Percentiles rank a stretch among this genome's conserved stretches.
These are phyloP conservation scores for Rhamnusium bicolor DNA, from an alignment of 2,888 invertebrate genomes.

Conservation along the genomic window DNA sequence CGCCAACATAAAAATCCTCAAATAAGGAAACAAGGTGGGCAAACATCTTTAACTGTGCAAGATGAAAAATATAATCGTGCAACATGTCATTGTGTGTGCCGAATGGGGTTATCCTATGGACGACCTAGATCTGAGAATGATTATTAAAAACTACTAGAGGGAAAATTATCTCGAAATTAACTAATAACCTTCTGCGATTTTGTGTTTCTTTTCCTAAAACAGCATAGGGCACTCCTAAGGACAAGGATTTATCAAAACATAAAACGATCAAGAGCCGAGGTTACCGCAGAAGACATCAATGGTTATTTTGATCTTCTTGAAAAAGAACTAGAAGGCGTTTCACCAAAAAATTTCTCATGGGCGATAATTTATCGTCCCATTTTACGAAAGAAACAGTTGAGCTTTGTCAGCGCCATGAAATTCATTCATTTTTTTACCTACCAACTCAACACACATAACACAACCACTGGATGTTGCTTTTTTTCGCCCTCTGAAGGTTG, in stretches of 20 bases:
- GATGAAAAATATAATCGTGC: not conserved
- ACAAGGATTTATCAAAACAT: conserved; percentile 54
- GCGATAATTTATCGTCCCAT: no score
- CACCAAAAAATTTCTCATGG: not conserved
- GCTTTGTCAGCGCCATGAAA: no score
- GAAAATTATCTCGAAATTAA: conserved; percentile 5
- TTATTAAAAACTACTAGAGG: conserved; percentile 3
- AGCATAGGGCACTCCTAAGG: conserved; percentile 51
- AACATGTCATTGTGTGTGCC: not conserved
- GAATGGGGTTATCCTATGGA: not conserved
- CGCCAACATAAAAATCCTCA: not conserved
- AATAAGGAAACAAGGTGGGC: not conserved
- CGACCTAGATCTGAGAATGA: not conserved
- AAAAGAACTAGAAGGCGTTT: not conserved
- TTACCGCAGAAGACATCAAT: conserved; percentile 1
- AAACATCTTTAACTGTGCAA: not conserved
- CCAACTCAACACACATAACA: not conserved
- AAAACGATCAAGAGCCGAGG: conserved; percentile 49
- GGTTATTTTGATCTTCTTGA: not conserved
- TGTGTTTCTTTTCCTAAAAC: conserved; percentile 46
- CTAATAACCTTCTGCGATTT: conserved; percentile 33
- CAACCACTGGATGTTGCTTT: not conserved
- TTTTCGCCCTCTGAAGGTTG: not conserved
- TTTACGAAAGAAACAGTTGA: no score
- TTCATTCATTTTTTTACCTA: not conserved